A percentile compares a stretch with the other conserved stretches of the same genome.
Conservation (phyloP, 2,797 vertebrate species). For the Hypotaenidia philippensis region DNA sequence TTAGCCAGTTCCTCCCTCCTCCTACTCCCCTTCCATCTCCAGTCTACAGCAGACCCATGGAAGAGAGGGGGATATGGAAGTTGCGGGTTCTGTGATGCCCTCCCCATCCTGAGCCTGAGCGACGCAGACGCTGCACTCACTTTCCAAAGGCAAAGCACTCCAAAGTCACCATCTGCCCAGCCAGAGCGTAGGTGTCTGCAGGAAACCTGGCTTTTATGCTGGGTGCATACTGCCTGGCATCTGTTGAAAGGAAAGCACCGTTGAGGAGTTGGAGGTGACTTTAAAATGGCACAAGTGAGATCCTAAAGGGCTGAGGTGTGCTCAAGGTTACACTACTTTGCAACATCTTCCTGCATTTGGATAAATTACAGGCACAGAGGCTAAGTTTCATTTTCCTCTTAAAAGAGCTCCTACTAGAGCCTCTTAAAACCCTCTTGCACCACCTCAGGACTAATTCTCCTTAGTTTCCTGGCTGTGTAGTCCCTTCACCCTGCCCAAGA, state of each 20-base stretch:
- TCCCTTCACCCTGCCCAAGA: not conserved
- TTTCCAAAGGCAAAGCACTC: conserved; percentile 99
- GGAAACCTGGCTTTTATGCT: conserved; percentile 94
- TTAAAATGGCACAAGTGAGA: fast-evolving
- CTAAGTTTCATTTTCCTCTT: not conserved
- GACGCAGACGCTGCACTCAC: conserved; percentile 78
- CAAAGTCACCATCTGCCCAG: conserved; percentile 88
- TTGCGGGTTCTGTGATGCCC: fast-evolving
- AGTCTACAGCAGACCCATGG: fast-evolving
- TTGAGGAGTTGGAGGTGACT: not conserved
- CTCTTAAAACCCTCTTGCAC: not conserved
- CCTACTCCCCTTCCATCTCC: not conserved
- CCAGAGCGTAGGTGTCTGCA: conserved; percentile 91
- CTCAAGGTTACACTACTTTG: fast-evolving
- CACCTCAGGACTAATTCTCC: not conserved
- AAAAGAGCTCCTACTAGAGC: not conserved
- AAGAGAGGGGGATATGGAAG: not conserved
- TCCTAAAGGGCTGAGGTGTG: not conserved
- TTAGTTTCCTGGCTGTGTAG: not conserved
- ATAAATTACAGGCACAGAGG: not conserved
- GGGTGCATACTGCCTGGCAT: conserved; percentile 87
- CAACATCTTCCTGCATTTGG: not conserved
- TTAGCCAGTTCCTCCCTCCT: not conserved
- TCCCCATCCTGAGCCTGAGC: fast-evolving
- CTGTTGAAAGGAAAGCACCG: conserved; percentile 51